Percentiles rank a stretch among this genome's conserved stretches.
These are phyloP conservation scores for Pollenia griseotomentosa DNA, from an alignment of 2,888 invertebrate genomes.

Conservation along the genomic window DNA sequence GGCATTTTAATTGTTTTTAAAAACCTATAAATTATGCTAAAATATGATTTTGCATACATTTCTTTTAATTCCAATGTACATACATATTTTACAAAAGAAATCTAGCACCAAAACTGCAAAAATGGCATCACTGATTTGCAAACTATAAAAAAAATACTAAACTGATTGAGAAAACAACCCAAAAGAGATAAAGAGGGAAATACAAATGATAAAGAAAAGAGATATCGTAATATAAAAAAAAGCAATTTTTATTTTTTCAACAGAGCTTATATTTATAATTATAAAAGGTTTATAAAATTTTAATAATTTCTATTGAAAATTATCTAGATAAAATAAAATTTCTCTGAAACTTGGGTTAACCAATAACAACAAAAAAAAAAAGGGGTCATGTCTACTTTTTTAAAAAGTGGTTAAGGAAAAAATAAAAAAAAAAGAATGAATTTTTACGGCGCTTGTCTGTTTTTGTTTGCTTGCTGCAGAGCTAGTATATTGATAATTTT, in stretches of 20 bases:
- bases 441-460: slow-evolving; percentile 70
- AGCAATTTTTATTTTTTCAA: not conserved
- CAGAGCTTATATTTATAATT: not conserved
- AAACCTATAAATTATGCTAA: no score
- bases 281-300: not conserved
- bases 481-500: slow-evolving; percentile 61
- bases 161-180: slow-evolving; percentile 35
- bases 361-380: slow-evolving; percentile 54
- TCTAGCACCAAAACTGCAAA: no score
- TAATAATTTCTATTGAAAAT: slow-evolving; percentile 5
- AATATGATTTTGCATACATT: no score
- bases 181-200: slow-evolving; percentile 58
- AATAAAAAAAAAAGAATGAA: slow-evolving; percentile 41
- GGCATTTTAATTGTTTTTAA: no score
- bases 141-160: slow-evolving; percentile 47
- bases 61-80: no score
- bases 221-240: slow-evolving; percentile 13
- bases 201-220: slow-evolving; percentile 43
- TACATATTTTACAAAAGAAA: no score
- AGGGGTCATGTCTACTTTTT: slow-evolving; percentile 70
- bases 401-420: slow-evolving; percentile 51
- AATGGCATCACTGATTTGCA: slow-evolving; percentile 1
- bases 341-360: slow-evolving; percentile 17
- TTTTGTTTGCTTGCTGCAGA: slow-evolving; percentile 34
- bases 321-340: not conserved